Conservation (phyloP, 2,113 vertebrate species). For the Pipra filicauda region DNA sequence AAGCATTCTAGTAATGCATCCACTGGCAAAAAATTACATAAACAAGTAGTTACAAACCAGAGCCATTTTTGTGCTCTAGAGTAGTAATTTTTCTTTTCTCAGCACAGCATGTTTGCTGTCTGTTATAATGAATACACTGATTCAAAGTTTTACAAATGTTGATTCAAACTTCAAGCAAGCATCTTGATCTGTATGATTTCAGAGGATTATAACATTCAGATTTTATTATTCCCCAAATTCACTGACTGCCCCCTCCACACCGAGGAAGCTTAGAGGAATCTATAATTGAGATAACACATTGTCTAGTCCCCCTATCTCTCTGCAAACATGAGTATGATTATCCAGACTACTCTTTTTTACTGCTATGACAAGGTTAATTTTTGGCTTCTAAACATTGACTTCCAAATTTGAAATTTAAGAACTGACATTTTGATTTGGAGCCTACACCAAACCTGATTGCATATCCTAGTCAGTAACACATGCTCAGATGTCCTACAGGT, state of each 20-base stretch:
- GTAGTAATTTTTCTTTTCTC: neutral
- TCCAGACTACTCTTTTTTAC: neutral
- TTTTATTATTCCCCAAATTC: neutral
- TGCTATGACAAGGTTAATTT: neutral
- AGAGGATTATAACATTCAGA: neutral
- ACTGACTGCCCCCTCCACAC: neutral
- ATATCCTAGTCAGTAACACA: neutral
- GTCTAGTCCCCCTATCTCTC: neutral
- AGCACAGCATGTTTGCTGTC: neutral
- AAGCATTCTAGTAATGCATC: neutral
- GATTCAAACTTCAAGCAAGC: neutral
- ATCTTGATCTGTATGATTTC: neutral
- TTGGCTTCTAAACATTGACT: neutral
- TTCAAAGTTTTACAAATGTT: neutral
- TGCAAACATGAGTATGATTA: neutral
- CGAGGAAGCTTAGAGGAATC: neutral
- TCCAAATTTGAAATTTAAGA: neutral
- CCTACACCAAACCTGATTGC: too few relatives aligned
- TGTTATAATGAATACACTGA: neutral
- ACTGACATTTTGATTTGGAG: neutral
- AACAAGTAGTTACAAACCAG: neutral
- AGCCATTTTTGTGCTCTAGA: neutral
- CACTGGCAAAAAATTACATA: neutral
- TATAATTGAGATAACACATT: neutral
- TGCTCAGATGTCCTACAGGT: neutral